Percentiles rank a stretch among this genome's conserved stretches.
Evolutionary conservation across 2,888 invertebrate genomes (phyloP).

Genomic region (Aphidius colemani): DNA sequence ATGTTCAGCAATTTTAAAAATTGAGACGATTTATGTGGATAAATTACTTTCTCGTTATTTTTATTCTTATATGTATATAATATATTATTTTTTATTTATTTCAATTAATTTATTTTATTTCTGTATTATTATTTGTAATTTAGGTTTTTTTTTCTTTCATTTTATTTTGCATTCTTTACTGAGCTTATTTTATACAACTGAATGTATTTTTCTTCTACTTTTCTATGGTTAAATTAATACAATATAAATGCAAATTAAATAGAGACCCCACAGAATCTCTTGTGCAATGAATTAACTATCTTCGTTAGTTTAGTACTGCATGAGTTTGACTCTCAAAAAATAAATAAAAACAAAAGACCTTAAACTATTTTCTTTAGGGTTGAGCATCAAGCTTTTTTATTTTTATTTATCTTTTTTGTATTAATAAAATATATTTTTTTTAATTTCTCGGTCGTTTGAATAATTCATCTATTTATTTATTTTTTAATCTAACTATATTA

Average conservation of each 20-base stretch:
- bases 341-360: no score
- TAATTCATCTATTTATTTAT: no score
- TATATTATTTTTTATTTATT: constrained; percentile 20
- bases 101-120: constrained; percentile 4
- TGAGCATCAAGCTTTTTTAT: no score
- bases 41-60: constrained; percentile 46
- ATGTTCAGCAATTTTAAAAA: constrained; percentile 46
- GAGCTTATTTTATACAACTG: constrained; percentile 9
- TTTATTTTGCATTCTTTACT: background rate
- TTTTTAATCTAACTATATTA: no score
- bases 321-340: no score
- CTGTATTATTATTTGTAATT: constrained; percentile 16
- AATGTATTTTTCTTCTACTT: constrained; percentile 5
- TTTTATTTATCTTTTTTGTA: no score
- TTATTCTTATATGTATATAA: constrained; percentile 25
- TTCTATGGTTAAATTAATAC: constrained; percentile 46
- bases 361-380: no score
- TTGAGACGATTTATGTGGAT: constrained; percentile 39
- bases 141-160: background rate
- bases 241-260: constrained; percentile 53
- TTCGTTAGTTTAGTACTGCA: constrained; percentile 26
- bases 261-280: constrained; percentile 27
- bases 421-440: no score
- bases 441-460: no score
- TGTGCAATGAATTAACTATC: constrained; percentile 38